These are phyloP conservation scores for Corythornis madagascariensis DNA, from an alignment of 2,113 vertebrate species.

Conservation along the genomic window DNA sequence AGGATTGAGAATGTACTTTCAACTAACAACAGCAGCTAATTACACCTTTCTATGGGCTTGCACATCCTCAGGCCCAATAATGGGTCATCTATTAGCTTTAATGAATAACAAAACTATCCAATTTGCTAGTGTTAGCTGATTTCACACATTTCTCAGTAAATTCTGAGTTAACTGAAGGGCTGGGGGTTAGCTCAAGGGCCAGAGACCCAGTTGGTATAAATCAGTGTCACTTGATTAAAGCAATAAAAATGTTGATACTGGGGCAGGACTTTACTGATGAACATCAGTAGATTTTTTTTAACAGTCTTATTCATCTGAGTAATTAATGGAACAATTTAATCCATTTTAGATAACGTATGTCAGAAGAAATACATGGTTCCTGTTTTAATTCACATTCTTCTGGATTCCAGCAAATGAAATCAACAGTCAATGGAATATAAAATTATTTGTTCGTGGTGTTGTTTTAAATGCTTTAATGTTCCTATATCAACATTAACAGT, in stretches of 20 bases:
- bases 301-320: neutral
- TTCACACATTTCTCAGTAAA: constrained; percentile 59
- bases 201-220: constrained; percentile 6
- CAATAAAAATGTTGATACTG: neutral
- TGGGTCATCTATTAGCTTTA: constrained; percentile 66
- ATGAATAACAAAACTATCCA: constrained; percentile 51
- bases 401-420: neutral
- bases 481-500: constrained; percentile 48
- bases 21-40: neutral
- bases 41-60: neutral
- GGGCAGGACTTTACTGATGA: neutral
- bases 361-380: neutral
- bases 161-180: constrained; percentile 23
- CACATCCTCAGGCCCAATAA: constrained; percentile 29
- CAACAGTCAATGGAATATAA: neutral
- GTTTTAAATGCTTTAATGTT: constrained; percentile 45
- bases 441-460: constrained; percentile 42
- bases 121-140: constrained; percentile 52
- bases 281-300: neutral
- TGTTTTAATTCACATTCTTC: constrained; percentile 30
- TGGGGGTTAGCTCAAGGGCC: neutral
- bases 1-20: neutral
- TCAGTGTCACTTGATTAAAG: neutral
- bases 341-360: neutral
- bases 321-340: constrained; percentile 18